Percentiles rank a stretch among this genome's conserved stretches.
Conservation (phyloP, 1,140 invertebrate species). For the Polypedilum vanderplanki region DNA sequence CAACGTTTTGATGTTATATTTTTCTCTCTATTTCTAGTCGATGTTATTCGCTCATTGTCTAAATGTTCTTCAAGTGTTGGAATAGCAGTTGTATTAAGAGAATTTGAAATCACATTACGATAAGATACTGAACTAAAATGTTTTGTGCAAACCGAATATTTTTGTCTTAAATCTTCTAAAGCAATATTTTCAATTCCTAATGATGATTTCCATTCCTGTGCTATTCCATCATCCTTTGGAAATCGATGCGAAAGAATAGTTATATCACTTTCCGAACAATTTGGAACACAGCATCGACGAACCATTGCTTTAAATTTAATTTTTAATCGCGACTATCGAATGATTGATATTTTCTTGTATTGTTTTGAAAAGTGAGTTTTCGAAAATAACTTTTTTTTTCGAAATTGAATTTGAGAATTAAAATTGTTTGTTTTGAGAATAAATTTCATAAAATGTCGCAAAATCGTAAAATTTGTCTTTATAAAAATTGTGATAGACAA, state of each 20-base stretch:
- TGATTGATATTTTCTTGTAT: neutral
- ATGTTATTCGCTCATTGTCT: neutral
- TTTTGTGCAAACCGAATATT: neutral
- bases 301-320: neutral
- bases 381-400: neutral
- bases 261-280: neutral
- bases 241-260: constrained; percentile 12
- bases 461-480: neutral
- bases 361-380: neutral
- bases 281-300: neutral
- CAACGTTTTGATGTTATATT: neutral
- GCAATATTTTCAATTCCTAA: neutral
- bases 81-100: neutral
- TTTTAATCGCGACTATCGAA: neutral
- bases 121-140: neutral
- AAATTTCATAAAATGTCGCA: neutral
- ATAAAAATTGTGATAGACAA: neutral
- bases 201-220: neutral
- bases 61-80: neutral
- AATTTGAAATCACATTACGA: neutral
- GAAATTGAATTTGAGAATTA: too few relatives aligned
- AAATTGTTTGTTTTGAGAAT: neutral
- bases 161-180: neutral
- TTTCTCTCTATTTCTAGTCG: neutral
- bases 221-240: neutral